Conservation (phyloP, 2,888 invertebrate species). For the Amaurobius ferox region DNA sequence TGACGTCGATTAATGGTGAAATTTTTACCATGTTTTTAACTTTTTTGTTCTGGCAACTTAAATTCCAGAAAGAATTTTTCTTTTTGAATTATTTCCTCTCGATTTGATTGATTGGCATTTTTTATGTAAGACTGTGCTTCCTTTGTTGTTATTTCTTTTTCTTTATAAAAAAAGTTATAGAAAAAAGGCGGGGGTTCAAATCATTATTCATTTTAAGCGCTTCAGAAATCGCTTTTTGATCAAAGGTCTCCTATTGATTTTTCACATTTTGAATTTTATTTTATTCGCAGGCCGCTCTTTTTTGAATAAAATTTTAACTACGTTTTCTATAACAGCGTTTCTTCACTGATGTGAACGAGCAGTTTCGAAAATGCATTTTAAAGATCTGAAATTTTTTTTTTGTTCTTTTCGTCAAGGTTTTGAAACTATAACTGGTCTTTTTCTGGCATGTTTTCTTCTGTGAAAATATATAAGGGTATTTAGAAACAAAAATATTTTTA, state of each 20-base stretch:
- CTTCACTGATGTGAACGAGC: background rate
- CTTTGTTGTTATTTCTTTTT: slow-evolving; percentile 54
- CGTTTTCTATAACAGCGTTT: background rate
- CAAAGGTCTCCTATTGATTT: slow-evolving; percentile 64
- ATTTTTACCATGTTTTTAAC: slow-evolving; percentile 30
- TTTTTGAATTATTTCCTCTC: slow-evolving; percentile 55
- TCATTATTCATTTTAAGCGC: slow-evolving; percentile 69
- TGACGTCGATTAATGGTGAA: slow-evolving; percentile 25
- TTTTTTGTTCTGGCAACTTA: slow-evolving; percentile 15
- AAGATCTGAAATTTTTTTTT: background rate
- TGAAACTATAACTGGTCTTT: too few species aligned
- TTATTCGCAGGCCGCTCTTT: background rate
- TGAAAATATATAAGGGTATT: too few species aligned
- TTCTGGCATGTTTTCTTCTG: too few species aligned
- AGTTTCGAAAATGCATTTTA: background rate
- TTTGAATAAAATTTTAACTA: background rate
- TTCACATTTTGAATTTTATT: slow-evolving; percentile 46
- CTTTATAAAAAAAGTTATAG: slow-evolving; percentile 51
- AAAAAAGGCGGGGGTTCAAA: slow-evolving; percentile 64
- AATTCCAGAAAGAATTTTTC: slow-evolving; percentile 10
- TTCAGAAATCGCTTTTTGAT: slow-evolving; percentile 71
- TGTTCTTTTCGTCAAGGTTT: background rate
- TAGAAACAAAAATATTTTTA: too few species aligned
- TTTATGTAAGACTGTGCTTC: slow-evolving; percentile 44
- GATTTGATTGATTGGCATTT: slow-evolving; percentile 66